Evolutionary conservation across 53 echinoderm and acorn worm species (phyloP).

Genomic region (Crossaster papposus): DNA sequence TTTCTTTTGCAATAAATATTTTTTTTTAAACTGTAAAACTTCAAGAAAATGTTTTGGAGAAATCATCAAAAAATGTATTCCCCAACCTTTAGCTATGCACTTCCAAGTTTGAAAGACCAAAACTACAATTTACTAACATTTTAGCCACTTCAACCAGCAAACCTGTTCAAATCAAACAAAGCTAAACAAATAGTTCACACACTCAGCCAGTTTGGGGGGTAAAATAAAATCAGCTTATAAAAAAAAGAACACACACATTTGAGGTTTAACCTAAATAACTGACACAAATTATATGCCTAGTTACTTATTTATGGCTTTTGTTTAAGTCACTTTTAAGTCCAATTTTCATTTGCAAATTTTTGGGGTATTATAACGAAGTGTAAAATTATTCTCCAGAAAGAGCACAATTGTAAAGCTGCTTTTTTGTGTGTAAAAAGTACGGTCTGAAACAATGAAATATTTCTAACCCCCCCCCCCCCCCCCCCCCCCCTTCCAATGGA

Average conservation of each 20-base stretch:
- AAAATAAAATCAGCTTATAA: background rate
- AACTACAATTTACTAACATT: background rate
- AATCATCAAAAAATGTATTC: too few species aligned
- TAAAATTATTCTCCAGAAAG: background rate
- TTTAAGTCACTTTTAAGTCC: background rate
- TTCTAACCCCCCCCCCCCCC: too few species aligned
- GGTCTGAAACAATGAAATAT: too few species aligned
- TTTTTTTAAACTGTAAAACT: too few species aligned
- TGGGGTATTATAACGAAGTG: background rate
- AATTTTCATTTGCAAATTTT: background rate
- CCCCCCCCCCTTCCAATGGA: too few species aligned
- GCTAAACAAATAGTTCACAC: too few species aligned
- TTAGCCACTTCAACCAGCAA: constrained; percentile 21
- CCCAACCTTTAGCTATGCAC: too few species aligned
- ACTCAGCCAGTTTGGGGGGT: constrained; percentile 14
- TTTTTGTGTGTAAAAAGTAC: too few species aligned
- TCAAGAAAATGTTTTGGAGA: too few species aligned
- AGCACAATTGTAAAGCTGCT: background rate
- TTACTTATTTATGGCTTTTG: background rate
- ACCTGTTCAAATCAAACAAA: constrained; percentile 9
- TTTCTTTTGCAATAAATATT: too few species aligned
- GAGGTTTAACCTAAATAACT: background rate
- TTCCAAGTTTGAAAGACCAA: too few species aligned
- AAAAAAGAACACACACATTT: background rate
- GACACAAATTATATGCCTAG: background rate